A percentile compares a stretch with the other conserved stretches of the same genome.
phyloP scores from a whole-genome alignment of 2,888 invertebrate genomes.

The Agrilus cyanescens region DNA sequence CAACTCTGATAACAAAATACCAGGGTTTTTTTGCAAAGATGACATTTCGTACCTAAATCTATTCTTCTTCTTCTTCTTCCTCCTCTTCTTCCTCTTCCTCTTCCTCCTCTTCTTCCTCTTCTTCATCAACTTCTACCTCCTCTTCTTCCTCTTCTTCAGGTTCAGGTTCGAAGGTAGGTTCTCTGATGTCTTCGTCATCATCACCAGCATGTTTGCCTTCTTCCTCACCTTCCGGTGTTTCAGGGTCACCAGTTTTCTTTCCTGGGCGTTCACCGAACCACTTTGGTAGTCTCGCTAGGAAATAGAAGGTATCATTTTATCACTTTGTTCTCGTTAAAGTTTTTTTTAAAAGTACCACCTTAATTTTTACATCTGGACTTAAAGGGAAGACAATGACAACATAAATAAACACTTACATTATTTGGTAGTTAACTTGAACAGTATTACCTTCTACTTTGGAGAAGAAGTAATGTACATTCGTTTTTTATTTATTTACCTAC shows the following conservation, averaged over 20 bases:
- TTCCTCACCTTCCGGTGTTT: constrained; percentile 85
- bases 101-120: constrained; percentile 64
- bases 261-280: constrained; percentile 94
- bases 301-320: constrained; percentile 8
- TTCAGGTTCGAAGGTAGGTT: constrained; percentile 53
- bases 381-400: too few relatives aligned
- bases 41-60: constrained; percentile 17
- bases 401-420: too few relatives aligned
- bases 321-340: not conserved
- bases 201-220: constrained; percentile 70
- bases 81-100: constrained; percentile 58
- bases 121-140: constrained; percentile 58
- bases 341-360: too few relatives aligned
- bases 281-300: constrained; percentile 81
- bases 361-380: too few relatives aligned
- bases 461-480: too few relatives aligned
- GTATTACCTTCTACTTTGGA: too few relatives aligned
- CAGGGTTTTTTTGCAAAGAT: too few relatives aligned
- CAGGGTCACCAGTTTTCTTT: constrained; percentile 80
- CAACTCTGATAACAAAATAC: too few relatives aligned
- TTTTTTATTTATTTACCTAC: too few relatives aligned
- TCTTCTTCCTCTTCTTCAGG: constrained; percentile 65
- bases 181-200: constrained; percentile 46
- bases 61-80: constrained; percentile 46
- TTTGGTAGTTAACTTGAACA: too few relatives aligned